Percentiles rank a stretch among this genome's conserved stretches.
Evolutionary conservation across 2,113 vertebrate genomes (phyloP).

Genomic region (Chascanopsetta lugubris): DNA sequence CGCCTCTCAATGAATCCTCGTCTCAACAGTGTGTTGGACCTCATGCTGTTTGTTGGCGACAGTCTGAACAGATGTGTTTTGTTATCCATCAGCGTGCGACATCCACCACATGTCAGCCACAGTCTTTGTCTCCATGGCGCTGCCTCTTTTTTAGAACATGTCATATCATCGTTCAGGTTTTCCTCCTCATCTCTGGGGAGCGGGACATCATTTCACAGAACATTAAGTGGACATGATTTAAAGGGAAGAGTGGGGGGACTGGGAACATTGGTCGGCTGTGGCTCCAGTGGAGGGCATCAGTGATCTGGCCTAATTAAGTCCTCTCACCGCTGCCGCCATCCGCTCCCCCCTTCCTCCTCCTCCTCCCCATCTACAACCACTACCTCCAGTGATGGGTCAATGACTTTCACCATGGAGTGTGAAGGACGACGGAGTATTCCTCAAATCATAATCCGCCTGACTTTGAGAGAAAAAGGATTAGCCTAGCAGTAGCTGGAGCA

Average conservation of each 20-base stretch:
- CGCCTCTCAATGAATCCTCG: slow-evolving; percentile 17
- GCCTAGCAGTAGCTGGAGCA: slow-evolving; percentile 34
- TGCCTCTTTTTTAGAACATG: slow-evolving; percentile 66
- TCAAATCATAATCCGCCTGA: slow-evolving; percentile 66
- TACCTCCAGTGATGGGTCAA: slow-evolving; percentile 27
- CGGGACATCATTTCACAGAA: slow-evolving; percentile 77
- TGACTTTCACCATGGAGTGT: slow-evolving; percentile 68
- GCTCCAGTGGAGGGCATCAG: slow-evolving; percentile 17
- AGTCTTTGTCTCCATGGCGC: slow-evolving; percentile 55
- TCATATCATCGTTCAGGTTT: slow-evolving; percentile 73
- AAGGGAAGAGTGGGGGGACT: slow-evolving; percentile 58
- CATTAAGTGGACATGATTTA: slow-evolving; percentile 76
- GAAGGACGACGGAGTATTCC: slow-evolving; percentile 64
- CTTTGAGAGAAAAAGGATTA: slow-evolving; percentile 64
- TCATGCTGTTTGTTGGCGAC: slow-evolving; percentile 49
- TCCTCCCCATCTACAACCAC: background rate
- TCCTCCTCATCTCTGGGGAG: slow-evolving; percentile 59
- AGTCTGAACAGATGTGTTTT: slow-evolving; percentile 56
- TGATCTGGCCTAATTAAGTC: slow-evolving; percentile 76
- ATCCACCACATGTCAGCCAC: slow-evolving; percentile 50
- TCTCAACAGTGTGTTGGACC: slow-evolving; percentile 19
- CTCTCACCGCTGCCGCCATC: slow-evolving; percentile 8
- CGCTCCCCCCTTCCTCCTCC: too few species aligned
- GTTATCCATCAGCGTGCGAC: slow-evolving; percentile 60
- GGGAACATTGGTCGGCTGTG: slow-evolving; percentile 28